These are phyloP conservation scores for Lutjanus erythropterus DNA, from an alignment of 2,113 vertebrate species.

Conservation along the genomic window DNA sequence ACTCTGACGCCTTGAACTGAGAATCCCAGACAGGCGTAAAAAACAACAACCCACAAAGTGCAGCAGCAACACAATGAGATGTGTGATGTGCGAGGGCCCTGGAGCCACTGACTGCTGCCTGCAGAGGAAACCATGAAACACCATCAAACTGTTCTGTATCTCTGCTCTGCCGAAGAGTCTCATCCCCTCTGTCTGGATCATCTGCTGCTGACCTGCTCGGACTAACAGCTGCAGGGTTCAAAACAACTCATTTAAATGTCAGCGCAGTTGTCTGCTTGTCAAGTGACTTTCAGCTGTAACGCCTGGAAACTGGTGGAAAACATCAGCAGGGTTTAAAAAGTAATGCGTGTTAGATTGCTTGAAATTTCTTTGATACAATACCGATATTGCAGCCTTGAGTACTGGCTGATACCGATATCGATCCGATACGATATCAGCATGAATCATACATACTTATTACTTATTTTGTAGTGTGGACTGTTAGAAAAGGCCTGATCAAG, in stretches of 20 bases:
- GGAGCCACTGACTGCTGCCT: not conserved
- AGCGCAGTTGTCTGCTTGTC: not conserved
- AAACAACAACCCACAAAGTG: conserved; percentile 4
- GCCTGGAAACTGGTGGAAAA: not conserved
- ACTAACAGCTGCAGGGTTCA: not conserved
- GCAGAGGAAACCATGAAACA: not conserved
- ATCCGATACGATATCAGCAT: too few species aligned
- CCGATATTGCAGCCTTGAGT: too few species aligned
- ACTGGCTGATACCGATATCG: too few species aligned
- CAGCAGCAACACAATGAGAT: not conserved
- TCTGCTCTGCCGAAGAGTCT: not conserved
- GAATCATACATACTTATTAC: too few species aligned
- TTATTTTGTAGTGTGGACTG: too few species aligned
- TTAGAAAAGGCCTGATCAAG: too few species aligned
- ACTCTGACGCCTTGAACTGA: not conserved
- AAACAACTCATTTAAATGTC: not conserved
- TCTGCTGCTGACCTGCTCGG: not conserved
- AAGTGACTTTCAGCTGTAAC: not conserved
- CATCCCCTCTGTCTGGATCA: not conserved
- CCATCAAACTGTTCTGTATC: not conserved
- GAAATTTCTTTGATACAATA: too few species aligned
- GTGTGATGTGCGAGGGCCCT: not conserved
- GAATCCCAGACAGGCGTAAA: not conserved
- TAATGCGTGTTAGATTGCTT: too few species aligned
- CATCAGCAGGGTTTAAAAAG: not conserved